These are phyloP conservation scores for Oxyteleia sp. DNA, from an alignment of 2,888 invertebrate species.

Conservation along the genomic window DNA sequence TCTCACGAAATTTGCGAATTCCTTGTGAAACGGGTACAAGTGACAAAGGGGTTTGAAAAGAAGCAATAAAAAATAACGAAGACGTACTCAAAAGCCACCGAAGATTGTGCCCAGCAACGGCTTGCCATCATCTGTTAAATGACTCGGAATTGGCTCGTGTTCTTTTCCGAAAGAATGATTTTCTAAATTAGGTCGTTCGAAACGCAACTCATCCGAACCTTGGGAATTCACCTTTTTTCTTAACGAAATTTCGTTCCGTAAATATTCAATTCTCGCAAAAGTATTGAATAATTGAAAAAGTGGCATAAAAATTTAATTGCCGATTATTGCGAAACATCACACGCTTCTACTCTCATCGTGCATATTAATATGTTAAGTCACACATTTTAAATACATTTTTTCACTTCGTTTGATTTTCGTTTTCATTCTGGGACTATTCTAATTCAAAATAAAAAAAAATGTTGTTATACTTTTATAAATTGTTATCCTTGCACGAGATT, in stretches of 20 bases:
- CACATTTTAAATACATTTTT: no score
- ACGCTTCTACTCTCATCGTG: no score
- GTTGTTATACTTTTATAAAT: no score
- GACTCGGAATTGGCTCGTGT: slow-evolving; percentile 80
- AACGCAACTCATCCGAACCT: slow-evolving; percentile 11
- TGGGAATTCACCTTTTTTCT: neutral
- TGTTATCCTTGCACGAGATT: no score
- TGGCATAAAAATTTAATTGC: no score
- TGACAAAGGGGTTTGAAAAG: slow-evolving; percentile 69
- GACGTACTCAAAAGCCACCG: slow-evolving; percentile 62
- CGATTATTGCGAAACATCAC: no score
- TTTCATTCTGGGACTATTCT: no score
- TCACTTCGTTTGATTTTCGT: no score
- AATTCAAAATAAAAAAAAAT: no score
- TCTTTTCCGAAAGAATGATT: slow-evolving; percentile 67
- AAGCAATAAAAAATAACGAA: slow-evolving; percentile 82
- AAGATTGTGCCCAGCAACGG: slow-evolving; percentile 39
- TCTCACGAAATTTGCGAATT: slow-evolving; percentile 22
- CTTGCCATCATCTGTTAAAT: slow-evolving; percentile 78
- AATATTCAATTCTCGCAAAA: neutral
- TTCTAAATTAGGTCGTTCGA: slow-evolving; percentile 49
- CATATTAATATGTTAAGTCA: no score
- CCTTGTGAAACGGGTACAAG: slow-evolving; percentile 19
- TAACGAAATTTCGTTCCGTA: neutral
- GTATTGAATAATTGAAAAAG: neutral